A percentile compares a stretch with the other conserved stretches of the same genome.
These are phyloP conservation scores for Phrynocephalus versicolor DNA, from an alignment of 2,113 vertebrate species.

Conservation along the genomic window DNA sequence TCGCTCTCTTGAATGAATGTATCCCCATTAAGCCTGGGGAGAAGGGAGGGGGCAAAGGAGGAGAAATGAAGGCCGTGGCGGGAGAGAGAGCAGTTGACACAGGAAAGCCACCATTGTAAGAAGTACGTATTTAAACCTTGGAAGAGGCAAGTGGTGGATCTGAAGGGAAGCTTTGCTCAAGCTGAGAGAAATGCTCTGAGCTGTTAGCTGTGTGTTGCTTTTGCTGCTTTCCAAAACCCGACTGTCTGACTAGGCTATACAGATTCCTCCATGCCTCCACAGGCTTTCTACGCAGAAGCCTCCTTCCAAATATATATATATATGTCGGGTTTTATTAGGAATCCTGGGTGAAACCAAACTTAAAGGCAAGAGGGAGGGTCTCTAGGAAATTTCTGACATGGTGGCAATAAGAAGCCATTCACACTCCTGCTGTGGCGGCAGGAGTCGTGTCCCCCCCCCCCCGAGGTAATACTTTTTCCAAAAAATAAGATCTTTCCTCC, in stretches of 20 bases:
- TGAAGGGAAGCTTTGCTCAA: background rate
- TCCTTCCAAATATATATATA: background rate
- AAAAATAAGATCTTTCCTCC: background rate
- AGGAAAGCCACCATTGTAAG: background rate
- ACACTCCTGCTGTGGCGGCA: too few relatives aligned
- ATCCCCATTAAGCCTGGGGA: background rate
- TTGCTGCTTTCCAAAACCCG: background rate
- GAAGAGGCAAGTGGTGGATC: background rate
- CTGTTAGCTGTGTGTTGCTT: background rate
- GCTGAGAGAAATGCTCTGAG: background rate
- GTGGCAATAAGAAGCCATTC: background rate
- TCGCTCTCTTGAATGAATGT: background rate
- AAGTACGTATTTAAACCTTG: background rate
- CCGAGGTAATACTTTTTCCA: background rate
- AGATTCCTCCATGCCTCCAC: background rate
- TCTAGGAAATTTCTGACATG: background rate
- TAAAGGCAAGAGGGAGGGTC: fast-evolving
- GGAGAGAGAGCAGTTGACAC: background rate
- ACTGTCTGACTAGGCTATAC: fast-evolving
- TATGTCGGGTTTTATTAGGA: background rate
- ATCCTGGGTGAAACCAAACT: background rate
- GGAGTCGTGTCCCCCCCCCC: background rate
- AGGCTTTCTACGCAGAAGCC: background rate
- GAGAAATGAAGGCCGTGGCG: too few relatives aligned
- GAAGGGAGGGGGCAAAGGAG: background rate